Base-by-base conservation (phyloP, 30 jellyfish, hydroid and myxozoan genomes). In the Chrysaora quinquecirrha region DNA sequence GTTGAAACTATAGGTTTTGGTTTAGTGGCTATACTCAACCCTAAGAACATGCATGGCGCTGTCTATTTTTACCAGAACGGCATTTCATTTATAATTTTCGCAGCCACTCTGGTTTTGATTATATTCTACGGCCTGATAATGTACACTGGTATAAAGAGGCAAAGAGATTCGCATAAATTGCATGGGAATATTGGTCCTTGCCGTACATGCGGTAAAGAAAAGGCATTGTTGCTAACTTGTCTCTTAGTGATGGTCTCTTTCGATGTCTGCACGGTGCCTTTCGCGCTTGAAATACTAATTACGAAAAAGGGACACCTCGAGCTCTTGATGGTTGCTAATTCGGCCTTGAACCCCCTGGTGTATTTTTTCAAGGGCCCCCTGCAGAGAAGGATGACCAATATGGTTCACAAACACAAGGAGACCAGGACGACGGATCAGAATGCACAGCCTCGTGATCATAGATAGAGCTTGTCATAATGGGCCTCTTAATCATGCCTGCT, bases 361-460 rank as follows among this genome's bases (percentile, higher is more conserved):
- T 82, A 82, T 68, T 82, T 82, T 62, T 82, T 66, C 80, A 82
- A 82, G 63, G 85, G 85, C 4, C 29, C 64, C 34, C 61, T 48
- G 75, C 56, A 30, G 16, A 52, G 43, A 2, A 68, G 54, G 47
- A 1, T 34, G 70, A 30, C 19, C 19, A 78, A 20, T 16, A 31
- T 7, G 20, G 69, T 21, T 25, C 30, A 54, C 49, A 3, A 30
- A 21, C 30, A 20, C 24, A 21, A 48, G 0, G 60, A 10, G 25
- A 25, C 24, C 34, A 33, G 64, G 50, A 11, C 35, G 32, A 1
- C 48, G 25, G 34, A 75, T 14, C n/a, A n/a, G n/a, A n/a, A n/a
- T n/a, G n/a, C n/a, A n/a, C 54, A 38, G 54, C 54, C 54, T 38
- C 54, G 54, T 6, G 54, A 38, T 38, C 54, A 38, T 14, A n/a